Percentiles rank a stretch among this genome's conserved stretches.
These are phyloP conservation scores for Papilio glaucus DNA, from an alignment of 1,140 invertebrate genomes.

Conservation along the genomic window DNA sequence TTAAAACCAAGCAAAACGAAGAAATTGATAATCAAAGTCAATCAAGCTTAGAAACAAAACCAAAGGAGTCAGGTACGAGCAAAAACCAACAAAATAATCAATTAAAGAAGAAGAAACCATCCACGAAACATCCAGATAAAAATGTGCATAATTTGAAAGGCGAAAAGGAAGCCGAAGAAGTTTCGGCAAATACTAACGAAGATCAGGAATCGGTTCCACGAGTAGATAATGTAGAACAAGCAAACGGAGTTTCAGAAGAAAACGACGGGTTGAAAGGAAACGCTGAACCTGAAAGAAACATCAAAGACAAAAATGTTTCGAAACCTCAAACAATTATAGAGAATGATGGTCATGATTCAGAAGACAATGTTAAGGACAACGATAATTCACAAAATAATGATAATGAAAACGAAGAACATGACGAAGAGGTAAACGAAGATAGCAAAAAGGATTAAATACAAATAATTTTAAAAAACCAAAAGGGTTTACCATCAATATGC, in stretches of 20 bases:
- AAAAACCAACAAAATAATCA: conserved; percentile 3
- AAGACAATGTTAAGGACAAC: not conserved
- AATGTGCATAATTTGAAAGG: not conserved
- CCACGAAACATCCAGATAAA: not conserved
- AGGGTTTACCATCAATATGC: not conserved
- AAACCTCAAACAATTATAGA: not conserved
- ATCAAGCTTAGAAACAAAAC: not conserved
- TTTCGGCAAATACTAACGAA: not conserved
- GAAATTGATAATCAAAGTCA: not conserved
- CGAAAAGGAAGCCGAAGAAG: not conserved
- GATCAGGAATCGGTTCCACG: not conserved
- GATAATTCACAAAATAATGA: conserved; percentile 15
- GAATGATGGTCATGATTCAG: not conserved
- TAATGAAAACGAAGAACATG: conserved; percentile 1
- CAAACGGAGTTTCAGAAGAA: not conserved
- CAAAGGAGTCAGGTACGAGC: not conserved
- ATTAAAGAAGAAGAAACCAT: conserved; percentile 3
- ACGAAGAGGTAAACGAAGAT: not conserved
- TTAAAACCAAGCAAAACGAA: not conserved
- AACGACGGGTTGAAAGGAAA: not conserved
- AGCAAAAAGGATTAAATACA: conserved; percentile 4
- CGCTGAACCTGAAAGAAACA: not conserved
- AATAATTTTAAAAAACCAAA: not conserved
- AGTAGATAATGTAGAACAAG: not conserved
- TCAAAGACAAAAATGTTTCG: not conserved